A percentile compares a stretch with the other conserved stretches of the same genome.
Conservation (phyloP, 2,888 invertebrate genomes). For the Conops quadrifasciatus region DNA sequence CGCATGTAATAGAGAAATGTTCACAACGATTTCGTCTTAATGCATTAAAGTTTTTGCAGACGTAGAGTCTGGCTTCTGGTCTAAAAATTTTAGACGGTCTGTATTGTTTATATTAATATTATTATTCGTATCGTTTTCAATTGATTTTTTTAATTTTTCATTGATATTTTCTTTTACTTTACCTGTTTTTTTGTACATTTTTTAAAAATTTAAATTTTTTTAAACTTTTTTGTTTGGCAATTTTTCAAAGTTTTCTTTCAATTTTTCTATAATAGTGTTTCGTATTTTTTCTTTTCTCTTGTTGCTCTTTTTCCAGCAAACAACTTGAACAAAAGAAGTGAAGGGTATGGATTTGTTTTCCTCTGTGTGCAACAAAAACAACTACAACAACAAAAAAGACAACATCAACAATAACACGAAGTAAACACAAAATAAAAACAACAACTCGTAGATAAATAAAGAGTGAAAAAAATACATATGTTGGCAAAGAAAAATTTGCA, state of each 20-base stretch:
- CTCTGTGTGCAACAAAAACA: not conserved
- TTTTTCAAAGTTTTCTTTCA: too few species aligned
- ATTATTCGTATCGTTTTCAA: not conserved
- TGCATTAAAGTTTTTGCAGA: too few species aligned
- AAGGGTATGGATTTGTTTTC: not conserved
- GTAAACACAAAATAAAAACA: constrained; percentile 18
- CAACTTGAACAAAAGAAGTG: not conserved
- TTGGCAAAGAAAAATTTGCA: constrained; percentile 1
- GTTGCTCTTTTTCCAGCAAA: too few species aligned
- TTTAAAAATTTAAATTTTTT: not conserved
- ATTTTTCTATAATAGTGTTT: too few species aligned
- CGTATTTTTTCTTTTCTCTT: too few species aligned
- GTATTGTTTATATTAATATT: not conserved
- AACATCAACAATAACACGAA: constrained; percentile 3
- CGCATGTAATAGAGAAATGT: too few species aligned
- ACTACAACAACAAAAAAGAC: constrained; percentile 10
- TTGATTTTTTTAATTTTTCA: not conserved
- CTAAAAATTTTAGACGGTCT: too few species aligned
- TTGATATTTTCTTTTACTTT: not conserved
- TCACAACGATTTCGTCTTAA: too few species aligned
- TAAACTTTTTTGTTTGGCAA: too few species aligned
- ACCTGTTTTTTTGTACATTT: not conserved
- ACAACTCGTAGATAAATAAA: constrained; percentile 15
- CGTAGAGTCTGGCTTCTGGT: too few species aligned
- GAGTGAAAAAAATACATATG: constrained; percentile 15